phyloP scores from a whole-genome alignment of 2,113 vertebrate genomes.

The Psephotus haematonotus region DNA sequence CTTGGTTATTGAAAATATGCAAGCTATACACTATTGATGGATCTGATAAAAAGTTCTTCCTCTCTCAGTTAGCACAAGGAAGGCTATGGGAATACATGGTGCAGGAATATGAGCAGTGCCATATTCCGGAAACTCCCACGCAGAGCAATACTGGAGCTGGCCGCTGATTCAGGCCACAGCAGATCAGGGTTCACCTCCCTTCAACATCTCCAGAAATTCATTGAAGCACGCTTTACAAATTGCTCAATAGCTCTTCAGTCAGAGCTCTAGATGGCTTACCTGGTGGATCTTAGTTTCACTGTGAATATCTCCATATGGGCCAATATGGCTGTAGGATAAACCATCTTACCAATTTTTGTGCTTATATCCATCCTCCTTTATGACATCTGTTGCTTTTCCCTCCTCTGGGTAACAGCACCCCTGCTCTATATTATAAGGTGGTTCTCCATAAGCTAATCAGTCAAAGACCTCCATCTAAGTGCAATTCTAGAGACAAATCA shows the following conservation, averaged over 20 bases:
- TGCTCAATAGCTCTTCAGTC: background rate
- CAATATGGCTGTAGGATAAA: background rate
- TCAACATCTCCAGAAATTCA: background rate
- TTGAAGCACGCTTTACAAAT: background rate
- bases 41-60: background rate
- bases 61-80: background rate
- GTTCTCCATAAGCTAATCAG: background rate
- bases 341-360: background rate
- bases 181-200: background rate
- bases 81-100: accelerated
- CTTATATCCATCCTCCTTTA: background rate
- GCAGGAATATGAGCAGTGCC: background rate
- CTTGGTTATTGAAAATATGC: background rate
- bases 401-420: background rate
- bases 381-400: background rate
- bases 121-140: background rate
- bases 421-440: background rate
- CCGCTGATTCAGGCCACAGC: background rate
- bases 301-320: background rate
- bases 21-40: background rate
- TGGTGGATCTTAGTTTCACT: background rate
- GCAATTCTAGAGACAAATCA: background rate
- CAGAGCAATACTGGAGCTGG: accelerated
- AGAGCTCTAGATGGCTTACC: background rate
- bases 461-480: background rate